phyloP scores from a whole-genome alignment of 2,888 invertebrate genomes.

The Catocala fraxini region DNA sequence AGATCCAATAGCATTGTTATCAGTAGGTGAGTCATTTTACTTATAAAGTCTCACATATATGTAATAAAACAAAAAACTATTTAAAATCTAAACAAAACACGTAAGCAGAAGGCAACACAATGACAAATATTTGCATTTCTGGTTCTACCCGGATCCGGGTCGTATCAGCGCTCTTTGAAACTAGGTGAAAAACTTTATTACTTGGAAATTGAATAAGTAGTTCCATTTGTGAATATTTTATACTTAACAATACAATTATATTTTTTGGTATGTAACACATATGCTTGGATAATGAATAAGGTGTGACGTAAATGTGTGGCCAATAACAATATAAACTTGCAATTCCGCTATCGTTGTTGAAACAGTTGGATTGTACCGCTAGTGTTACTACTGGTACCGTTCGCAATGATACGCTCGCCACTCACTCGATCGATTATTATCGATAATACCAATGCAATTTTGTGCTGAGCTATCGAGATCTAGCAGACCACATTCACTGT shows the following conservation, averaged over 20 bases:
- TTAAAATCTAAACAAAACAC: not conserved
- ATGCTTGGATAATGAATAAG: conserved; percentile 34
- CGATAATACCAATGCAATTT: conserved; percentile 69
- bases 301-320: conserved; percentile 45
- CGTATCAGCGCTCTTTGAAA: conserved; percentile 19
- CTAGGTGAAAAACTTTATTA: conserved; percentile 20
- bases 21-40: not conserved
- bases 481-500: conserved; percentile 45
- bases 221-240: conserved; percentile 4
- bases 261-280: conserved; percentile 16
- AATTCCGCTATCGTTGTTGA: conserved; percentile 60
- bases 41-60: not conserved
- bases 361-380: conserved; percentile 76
- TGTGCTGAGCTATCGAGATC: conserved; percentile 56
- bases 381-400: conserved; percentile 76
- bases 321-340: conserved; percentile 48
- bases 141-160: conserved; percentile 49
- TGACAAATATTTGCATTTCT: conserved; percentile 37
- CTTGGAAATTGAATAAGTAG: conserved; percentile 9
- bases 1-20: not conserved
- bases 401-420: conserved; percentile 63
- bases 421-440: conserved; percentile 68
- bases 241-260: conserved; percentile 11
- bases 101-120: conserved; percentile 15
- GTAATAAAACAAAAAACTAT: not conserved